Conservation (phyloP, 1,140 invertebrate genomes). For the Conus ventricosus region DNA sequence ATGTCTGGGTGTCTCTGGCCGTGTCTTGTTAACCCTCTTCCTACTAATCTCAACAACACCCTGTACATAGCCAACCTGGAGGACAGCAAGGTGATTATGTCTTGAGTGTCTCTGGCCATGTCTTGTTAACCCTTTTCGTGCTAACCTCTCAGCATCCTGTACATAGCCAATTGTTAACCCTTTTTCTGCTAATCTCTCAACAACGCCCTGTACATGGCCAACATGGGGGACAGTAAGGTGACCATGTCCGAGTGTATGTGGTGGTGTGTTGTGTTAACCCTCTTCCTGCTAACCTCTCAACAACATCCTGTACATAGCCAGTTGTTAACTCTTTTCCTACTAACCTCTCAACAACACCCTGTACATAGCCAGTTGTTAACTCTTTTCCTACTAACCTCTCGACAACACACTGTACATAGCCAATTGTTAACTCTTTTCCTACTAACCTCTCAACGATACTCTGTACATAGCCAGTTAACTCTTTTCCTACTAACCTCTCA, state of each 20-base stretch:
- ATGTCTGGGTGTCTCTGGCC: no score
- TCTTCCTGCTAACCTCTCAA: not conserved
- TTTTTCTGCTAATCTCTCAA: constrained; percentile 52
- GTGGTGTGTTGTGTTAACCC: not conserved
- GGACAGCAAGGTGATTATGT: constrained; percentile 75
- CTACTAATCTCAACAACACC: no score
- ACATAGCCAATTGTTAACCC: constrained; percentile 71
- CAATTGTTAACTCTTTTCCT: no score
- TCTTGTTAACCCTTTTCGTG: no score
- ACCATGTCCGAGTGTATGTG: not conserved
- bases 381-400: no score
- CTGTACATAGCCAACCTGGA: constrained; percentile 75
- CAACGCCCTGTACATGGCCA: constrained; percentile 75
- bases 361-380: no score
- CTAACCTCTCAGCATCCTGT: constrained; percentile 67
- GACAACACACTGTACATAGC: no score
- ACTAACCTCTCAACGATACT: no score
- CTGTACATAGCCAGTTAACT: no score
- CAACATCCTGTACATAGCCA: no score
- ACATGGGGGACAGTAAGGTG: constrained; percentile 78
- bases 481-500: no score
- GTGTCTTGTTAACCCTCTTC: no score
- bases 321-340: not conserved
- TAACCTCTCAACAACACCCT: constrained; percentile 66
- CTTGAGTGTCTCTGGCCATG: not conserved